Percentiles rank a stretch among this genome's conserved stretches.
Conservation (phyloP, 2,888 invertebrate species). For the Xylota segnis region DNA sequence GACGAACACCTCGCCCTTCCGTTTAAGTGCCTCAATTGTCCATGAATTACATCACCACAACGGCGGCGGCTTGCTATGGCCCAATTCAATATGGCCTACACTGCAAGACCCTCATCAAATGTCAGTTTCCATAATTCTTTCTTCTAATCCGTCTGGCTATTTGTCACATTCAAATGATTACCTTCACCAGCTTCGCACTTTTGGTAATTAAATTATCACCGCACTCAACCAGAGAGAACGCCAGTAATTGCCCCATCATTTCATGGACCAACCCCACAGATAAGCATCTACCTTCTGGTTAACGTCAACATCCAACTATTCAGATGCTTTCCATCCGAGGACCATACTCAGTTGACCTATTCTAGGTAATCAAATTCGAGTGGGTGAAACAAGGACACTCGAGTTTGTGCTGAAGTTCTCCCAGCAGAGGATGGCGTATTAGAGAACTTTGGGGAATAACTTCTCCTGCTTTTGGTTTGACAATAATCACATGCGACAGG, state of each 20-base stretch:
- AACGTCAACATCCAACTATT: conserved; percentile 5
- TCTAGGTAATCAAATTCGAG: background rate
- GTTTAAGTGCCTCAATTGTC: too few species aligned
- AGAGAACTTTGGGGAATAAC: background rate
- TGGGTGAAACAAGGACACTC: conserved; percentile 6
- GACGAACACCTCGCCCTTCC: too few species aligned
- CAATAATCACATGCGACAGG: background rate
- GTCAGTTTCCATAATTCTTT: conserved; percentile 19
- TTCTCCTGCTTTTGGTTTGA: background rate
- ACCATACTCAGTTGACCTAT: background rate
- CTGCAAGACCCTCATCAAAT: conserved; percentile 25
- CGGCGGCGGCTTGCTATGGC: too few species aligned
- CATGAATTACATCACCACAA: too few species aligned
- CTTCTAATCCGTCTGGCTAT: conserved; percentile 8
- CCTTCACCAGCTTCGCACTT: background rate
- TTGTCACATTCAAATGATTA: conserved; percentile 18
- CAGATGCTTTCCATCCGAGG: background rate
- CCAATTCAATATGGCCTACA: background rate
- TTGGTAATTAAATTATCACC: conserved; percentile 13
- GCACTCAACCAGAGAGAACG: background rate
- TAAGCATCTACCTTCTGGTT: background rate
- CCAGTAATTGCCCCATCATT: background rate
- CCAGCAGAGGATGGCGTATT: background rate
- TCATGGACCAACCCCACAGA: background rate
- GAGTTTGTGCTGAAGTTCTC: background rate